A percentile compares a stretch with the other conserved stretches of the same genome.
phyloP scores from a whole-genome alignment of 2,113 vertebrate genomes.

The Gymnarchus niloticus region DNA sequence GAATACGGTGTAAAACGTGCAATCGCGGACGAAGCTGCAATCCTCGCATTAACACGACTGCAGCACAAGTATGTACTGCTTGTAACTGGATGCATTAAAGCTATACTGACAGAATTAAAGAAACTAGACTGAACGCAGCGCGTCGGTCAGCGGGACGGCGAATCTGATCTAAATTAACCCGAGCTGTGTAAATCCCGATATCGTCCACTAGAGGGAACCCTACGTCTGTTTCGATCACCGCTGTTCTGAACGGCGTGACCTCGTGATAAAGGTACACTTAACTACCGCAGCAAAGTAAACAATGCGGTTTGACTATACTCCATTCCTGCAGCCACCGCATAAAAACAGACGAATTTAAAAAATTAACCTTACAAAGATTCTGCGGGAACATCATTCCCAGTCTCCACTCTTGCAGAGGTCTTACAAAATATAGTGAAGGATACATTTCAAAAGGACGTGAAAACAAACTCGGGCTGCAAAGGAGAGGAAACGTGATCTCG shows the following conservation, averaged over 20 bases:
- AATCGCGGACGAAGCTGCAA: no score
- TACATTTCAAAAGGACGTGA: conserved; percentile 13
- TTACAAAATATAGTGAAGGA: neutral
- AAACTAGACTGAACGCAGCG: neutral
- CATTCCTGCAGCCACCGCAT: conserved; percentile 26
- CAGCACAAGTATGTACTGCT: no score
- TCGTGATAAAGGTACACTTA: neutral
- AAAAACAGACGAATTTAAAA: neutral
- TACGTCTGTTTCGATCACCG: neutral
- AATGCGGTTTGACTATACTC: conserved; percentile 31
- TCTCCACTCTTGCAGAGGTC: neutral
- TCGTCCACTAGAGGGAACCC: neutral
- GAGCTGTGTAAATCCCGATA: neutral
- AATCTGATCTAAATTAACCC: neutral
- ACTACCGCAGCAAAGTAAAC: neutral
- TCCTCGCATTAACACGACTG: neutral
- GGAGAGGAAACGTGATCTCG: neutral
- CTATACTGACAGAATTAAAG: neutral
- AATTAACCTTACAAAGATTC: neutral
- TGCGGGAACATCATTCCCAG: neutral
- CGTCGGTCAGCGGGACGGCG: neutral
- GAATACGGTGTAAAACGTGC: no score
- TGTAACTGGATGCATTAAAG: neutral
- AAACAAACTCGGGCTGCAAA: conserved; percentile 1
- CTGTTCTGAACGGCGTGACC: neutral